Evolutionary conservation across 2,797 vertebrate genomes (phyloP).

Genomic region (Enteromius afrohamiltoni): DNA sequence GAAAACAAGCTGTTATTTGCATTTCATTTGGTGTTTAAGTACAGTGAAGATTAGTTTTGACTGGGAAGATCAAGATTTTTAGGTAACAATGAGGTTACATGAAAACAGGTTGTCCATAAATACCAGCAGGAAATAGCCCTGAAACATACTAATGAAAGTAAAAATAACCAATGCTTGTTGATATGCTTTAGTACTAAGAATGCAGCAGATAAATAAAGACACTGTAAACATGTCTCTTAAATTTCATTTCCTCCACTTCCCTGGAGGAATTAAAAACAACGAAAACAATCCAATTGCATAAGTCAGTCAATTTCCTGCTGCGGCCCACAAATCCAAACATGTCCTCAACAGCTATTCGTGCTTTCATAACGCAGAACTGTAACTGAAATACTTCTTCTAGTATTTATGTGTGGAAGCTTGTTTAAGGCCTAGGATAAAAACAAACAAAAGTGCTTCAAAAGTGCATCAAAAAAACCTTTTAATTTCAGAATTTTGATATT

Average conservation of each 20-base stretch:
- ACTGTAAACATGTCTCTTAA: not conserved
- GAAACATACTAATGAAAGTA: not conserved
- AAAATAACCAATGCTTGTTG: not conserved
- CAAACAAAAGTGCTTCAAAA: too few relatives aligned
- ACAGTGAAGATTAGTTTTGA: not conserved
- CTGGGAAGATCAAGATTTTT: not conserved
- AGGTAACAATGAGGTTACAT: not conserved
- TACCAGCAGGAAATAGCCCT: not conserved
- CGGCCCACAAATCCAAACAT: not conserved
- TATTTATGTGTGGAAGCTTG: not conserved
- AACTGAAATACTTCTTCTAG: not conserved
- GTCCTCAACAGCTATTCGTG: not conserved
- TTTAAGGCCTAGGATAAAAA: not conserved
- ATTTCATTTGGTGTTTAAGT: not conserved
- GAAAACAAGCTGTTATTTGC: constrained; percentile 15
- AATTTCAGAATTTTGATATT: not conserved
- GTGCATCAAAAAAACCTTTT: too few relatives aligned
- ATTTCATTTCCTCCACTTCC: not conserved
- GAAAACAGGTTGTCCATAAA: not conserved
- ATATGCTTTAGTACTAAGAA: not conserved
- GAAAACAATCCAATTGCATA: constrained; percentile 11
- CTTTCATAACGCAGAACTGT: not conserved
- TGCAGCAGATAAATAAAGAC: not conserved
- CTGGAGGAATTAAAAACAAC: not conserved
- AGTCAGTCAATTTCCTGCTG: constrained; percentile 14